A percentile compares a stretch with the other conserved stretches of the same genome.
Evolutionary conservation across 2,113 vertebrate genomes (phyloP).

Genomic region (Coracopsis vasa): DNA sequence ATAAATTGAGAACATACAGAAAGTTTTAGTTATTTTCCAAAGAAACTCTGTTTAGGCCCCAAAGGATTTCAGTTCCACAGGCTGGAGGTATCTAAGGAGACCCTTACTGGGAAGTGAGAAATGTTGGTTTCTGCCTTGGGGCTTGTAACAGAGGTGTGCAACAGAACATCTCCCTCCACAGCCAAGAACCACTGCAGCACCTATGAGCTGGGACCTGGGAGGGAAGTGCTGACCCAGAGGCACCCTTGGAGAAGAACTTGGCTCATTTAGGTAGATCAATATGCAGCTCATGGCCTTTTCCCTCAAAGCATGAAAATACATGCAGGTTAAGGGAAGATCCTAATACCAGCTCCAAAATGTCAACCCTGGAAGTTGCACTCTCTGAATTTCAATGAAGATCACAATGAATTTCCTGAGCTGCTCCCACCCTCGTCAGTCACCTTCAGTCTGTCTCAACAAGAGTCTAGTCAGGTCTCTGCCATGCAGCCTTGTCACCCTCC

Average conservation of each 20-base stretch:
- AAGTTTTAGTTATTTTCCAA: not conserved
- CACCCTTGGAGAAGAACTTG: not conserved
- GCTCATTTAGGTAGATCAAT: not conserved
- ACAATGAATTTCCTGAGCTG: not conserved
- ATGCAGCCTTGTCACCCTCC: not conserved
- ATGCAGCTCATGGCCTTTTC: not conserved
- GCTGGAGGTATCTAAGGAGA: not conserved
- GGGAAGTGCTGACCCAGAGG: not conserved
- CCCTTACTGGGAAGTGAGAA: not conserved
- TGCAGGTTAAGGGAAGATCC: not conserved
- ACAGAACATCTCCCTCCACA: too few species aligned
- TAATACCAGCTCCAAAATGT: not conserved
- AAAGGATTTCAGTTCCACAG: not conserved
- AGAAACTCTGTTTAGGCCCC: not conserved
- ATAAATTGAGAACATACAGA: not conserved
- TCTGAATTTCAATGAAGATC: not conserved
- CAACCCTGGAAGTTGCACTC: not conserved
- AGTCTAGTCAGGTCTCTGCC: not conserved
- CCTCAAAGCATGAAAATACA: not conserved
- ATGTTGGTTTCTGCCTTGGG: not conserved
- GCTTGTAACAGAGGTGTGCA: not conserved
- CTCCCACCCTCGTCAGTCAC: not conserved
- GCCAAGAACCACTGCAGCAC: not conserved
- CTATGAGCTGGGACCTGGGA: not conserved
- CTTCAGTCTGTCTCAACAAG: not conserved